A percentile compares a stretch with the other conserved stretches of the same genome.
Evolutionary conservation across 2,888 invertebrate species (phyloP).

Genomic region (Pheosia gnoma): DNA sequence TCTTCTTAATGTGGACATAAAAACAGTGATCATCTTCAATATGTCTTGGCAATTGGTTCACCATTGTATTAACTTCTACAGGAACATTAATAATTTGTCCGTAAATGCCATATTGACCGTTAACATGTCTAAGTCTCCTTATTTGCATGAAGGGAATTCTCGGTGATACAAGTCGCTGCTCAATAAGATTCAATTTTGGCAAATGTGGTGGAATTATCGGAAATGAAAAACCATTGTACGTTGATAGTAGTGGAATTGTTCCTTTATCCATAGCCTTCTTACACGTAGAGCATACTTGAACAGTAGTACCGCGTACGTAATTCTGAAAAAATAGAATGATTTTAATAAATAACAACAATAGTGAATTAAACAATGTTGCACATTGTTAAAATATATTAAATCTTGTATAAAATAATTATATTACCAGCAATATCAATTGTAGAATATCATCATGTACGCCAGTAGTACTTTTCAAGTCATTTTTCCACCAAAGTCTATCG

Average conservation of each 20-base stretch:
- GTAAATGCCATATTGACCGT: conserved; percentile 38
- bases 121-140: conserved; percentile 39
- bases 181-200: conserved; percentile 33
- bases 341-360: too few relatives aligned
- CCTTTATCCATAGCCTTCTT: conserved; percentile 25
- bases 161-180: conserved; percentile 40
- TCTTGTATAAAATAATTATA: too few relatives aligned
- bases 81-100: conserved; percentile 50
- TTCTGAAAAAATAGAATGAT: conserved; percentile 2
- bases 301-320: conserved; percentile 9
- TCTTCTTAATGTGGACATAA: conserved; percentile 33
- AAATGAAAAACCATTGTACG: conserved; percentile 42
- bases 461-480: conserved; percentile 21
- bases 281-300: conserved; percentile 36
- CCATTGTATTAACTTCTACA: conserved; percentile 41
- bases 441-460: too few relatives aligned
- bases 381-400: too few relatives aligned
- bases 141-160: conserved; percentile 47
- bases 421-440: too few relatives aligned
- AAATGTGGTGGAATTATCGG: conserved; percentile 39
- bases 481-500: conserved; percentile 34
- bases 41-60: conserved; percentile 38
- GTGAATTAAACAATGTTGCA: conserved; percentile 14
- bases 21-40: conserved; percentile 33
- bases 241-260: conserved; percentile 27